Percentiles rank a stretch among this genome's conserved stretches.
phyloP scores from a whole-genome alignment of 2,888 invertebrate species.

The Dolichomitus sp. region DNA sequence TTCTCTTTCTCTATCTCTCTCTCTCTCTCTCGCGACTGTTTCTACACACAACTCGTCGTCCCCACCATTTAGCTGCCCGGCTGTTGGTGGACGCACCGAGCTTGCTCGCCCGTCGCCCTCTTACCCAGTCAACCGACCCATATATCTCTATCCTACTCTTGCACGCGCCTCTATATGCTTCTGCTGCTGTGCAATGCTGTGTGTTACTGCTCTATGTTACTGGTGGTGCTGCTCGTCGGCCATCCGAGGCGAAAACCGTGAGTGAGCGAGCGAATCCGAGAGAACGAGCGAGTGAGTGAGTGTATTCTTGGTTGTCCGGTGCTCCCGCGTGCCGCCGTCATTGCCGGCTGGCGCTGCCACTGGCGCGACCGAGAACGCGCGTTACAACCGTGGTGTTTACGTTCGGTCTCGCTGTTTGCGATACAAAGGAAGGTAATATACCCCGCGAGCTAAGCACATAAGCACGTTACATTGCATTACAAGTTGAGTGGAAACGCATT shows the following conservation, averaged over 20 bases:
- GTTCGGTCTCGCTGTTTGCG: conserved; percentile 74
- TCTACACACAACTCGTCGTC: conserved; percentile 20
- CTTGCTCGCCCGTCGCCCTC: conserved; percentile 55
- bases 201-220: conserved; percentile 39
- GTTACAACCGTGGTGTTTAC: conserved; percentile 68
- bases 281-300: conserved; percentile 21
- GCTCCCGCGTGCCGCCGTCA: conserved; percentile 1
- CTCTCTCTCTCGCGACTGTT: conserved; percentile 1
- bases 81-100: conserved; percentile 42
- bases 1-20: background rate
- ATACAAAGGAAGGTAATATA: conserved; percentile 76
- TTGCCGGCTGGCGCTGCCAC: conserved; percentile 42
- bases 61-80: conserved; percentile 36
- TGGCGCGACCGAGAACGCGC: conserved; percentile 43
- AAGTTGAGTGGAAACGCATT: conserved; percentile 76
- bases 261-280: conserved; percentile 34
- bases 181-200: conserved; percentile 38
- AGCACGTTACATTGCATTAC: conserved; percentile 77
- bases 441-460: conserved; percentile 72
- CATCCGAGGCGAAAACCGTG: conserved; percentile 41
- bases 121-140: conserved; percentile 63
- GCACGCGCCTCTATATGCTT: background rate
- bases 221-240: conserved; percentile 42
- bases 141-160: conserved; percentile 61
- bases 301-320: conserved; percentile 29